Conservation (phyloP, 92 coral and sea anemone species). For the Nematostella vectensis region DNA sequence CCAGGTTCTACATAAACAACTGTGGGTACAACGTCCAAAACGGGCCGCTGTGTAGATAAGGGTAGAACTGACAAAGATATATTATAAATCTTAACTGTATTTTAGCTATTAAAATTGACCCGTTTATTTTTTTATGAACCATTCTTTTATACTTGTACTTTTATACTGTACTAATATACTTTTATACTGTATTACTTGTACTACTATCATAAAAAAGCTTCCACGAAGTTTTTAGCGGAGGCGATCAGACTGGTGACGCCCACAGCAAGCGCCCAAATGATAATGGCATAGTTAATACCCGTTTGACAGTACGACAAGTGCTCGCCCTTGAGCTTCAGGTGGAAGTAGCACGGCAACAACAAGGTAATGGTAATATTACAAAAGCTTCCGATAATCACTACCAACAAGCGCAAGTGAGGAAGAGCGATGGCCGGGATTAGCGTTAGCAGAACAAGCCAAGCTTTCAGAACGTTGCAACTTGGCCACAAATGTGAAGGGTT, state of each 20-base stretch:
- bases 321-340: background rate
- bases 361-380: background rate
- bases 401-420: background rate
- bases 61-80: too few relatives aligned
- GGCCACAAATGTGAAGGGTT: background rate
- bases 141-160: too few relatives aligned
- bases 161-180: too few relatives aligned
- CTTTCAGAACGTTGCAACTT: background rate
- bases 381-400: background rate
- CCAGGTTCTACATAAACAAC: too few relatives aligned
- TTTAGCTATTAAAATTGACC: too few relatives aligned
- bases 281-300: too few relatives aligned
- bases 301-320: background rate
- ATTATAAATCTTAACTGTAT: too few relatives aligned
- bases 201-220: too few relatives aligned
- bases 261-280: background rate
- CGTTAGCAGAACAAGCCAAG: background rate
- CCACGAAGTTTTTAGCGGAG: background rate
- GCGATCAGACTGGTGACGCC: background rate
- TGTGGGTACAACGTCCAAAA: too few relatives aligned
- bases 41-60: too few relatives aligned
- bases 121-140: too few relatives aligned
- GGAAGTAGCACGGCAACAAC: background rate
- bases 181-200: too few relatives aligned
- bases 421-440: background rate